Evolutionary conservation across 2,888 invertebrate species (phyloP), one percentile per base, ranked within the genome.

Genomic region (Eristalis pertinax): DNA sequence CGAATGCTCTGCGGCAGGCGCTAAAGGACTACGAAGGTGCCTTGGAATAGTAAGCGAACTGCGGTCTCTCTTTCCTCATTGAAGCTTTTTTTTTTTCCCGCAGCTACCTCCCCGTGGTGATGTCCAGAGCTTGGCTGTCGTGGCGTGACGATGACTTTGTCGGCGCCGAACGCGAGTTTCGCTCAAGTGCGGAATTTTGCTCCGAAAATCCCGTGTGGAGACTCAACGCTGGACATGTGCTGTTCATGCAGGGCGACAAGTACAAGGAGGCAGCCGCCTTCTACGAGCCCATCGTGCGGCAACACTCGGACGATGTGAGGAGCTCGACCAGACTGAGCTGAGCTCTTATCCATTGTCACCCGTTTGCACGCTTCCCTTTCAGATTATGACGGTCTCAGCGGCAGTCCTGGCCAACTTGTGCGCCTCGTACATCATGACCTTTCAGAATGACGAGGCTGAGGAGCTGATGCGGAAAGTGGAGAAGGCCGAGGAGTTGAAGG

Each of bases 161-260:
- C 1, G 98, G 99, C 91, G 99, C 99, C 1, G 99, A 99, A 92
- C 98, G 98, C 92, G 98, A 99, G 89, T 99, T 99, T 92, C 95
- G 98, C 41, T 98, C 99, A 92, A 98, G 98, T 81, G 98, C 98
- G 0, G 99, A 99, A 92, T 99, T 99, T 93, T 99, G 99, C 91
- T 98, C 98, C 89, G 99, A 99, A 91, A 98, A 99, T 90, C 98
- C 99, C 90, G 96, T 96, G 0, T 99, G 99, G 99, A 96, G 98
- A 89, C 94, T 99, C 24, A 99, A 99, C 92, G 99, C 99, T 0
- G 99, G 99, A 0, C 99, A 99, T 92, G 99, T 99, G 0, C 94
- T 99, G 3, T 99, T 99, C 92, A 99, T 99, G 99, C 99, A 99
- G 93, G 99, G 99, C 92, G 98, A 97, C 91, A 99, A 99, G 93